Evolutionary conservation across 2,113 vertebrate species (phyloP), one percentile per base, ranked within the genome.

Genomic region (Scomber colias): DNA sequence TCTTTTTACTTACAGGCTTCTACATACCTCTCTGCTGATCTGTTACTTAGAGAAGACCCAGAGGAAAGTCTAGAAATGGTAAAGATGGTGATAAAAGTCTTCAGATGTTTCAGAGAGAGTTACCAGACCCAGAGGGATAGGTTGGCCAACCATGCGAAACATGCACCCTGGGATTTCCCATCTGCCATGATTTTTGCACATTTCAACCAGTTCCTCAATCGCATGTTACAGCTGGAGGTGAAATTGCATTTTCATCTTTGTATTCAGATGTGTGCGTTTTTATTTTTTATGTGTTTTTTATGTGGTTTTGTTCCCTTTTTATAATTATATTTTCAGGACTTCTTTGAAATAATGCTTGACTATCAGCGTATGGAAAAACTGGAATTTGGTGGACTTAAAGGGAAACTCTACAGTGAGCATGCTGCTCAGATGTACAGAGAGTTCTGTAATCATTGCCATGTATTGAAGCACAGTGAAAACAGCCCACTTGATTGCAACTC

Each of bases 291-390:
- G n/a, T 16, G 11, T 40, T 2, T 19, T 59, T 27, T 12, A 1
- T 35, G n/a, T 16, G 11, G 1, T 64, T 71, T 49, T 51, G 49
- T 59, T 66, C 59, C 7, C 3, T 56, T 27, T 27, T 75, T 44
- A 21, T 3, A 2, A 1, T 50, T 74, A 17, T 67, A 13, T 57
- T 83, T 86, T 9, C 57, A 96, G 95, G 92, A 95, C 62, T 50
- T 96, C 51, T 96, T 96, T 88, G 66, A 93, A 81, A 93, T 87
- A 10, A 79, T 93, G 14, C 45, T 95, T 81, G 93, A 95, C 75
- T 96, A 97, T 86, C 93, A 96, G 84, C 96, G 95, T 62, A 81
- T 97, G 87, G 94, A 96, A 84, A 96, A 96, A 79, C 44, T 97
- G 61, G 87, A 94, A 75, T 95, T 97, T 93, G 92, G 92, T 44